Evolutionary conservation across 1,140 invertebrate species (phyloP).

Genomic region (Neotoxoptera formosana): DNA sequence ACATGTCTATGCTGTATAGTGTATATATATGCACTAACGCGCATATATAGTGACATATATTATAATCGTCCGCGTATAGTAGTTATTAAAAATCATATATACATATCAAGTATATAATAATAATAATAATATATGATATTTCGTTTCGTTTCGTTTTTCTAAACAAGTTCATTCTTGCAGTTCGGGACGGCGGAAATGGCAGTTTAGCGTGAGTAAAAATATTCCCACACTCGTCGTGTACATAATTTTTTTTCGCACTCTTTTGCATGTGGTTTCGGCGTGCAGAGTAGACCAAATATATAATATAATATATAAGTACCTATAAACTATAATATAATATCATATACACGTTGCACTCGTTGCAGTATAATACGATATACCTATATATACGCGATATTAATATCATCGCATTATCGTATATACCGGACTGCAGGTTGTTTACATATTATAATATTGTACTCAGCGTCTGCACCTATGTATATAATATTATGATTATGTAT

Average conservation of each 20-base stretch:
- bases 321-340: not conserved
- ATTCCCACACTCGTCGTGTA: not conserved
- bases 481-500: not conserved
- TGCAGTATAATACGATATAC: too few species aligned
- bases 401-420: not conserved
- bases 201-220: not conserved
- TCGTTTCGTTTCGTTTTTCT: not conserved
- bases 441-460: not conserved
- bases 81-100: not conserved
- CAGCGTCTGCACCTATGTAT: not conserved
- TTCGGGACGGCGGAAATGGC: not conserved
- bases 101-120: not conserved
- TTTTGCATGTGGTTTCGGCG: not conserved
- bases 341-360: not conserved
- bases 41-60: too few species aligned
- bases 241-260: not conserved
- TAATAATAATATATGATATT: not conserved
- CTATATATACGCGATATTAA: not conserved
- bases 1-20: not conserved
- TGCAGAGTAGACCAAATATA: not conserved
- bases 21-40: not conserved
- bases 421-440: not conserved
- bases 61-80: not conserved
- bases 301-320: not conserved
- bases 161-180: not conserved